Evolutionary conservation across 2,113 vertebrate genomes (phyloP).

Genomic region (Hyla sarda): DNA sequence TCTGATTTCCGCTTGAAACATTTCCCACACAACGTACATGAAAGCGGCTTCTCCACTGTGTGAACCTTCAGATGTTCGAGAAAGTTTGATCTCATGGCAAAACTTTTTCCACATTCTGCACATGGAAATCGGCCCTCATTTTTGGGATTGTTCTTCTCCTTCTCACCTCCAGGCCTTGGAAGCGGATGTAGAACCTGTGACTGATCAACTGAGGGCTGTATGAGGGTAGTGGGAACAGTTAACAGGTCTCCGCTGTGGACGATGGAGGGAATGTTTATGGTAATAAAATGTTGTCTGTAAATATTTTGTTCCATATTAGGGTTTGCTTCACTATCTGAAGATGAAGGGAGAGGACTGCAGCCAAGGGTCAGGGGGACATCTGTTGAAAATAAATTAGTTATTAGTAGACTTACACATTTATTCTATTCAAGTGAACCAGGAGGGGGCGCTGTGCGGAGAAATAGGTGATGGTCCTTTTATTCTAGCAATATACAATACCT

Average conservation of each 20-base stretch:
- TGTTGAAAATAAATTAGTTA: background rate
- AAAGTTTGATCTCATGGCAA: constrained; percentile 6
- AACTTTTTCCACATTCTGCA: background rate
- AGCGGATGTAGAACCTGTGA: background rate
- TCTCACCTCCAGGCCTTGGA: background rate
- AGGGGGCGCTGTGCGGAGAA: too few relatives aligned
- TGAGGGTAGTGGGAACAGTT: background rate
- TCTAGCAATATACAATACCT: too few relatives aligned
- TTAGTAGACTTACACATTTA: too few relatives aligned
- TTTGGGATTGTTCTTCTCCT: background rate
- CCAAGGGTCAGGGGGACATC: background rate
- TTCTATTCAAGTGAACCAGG: too few relatives aligned
- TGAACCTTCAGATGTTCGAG: constrained; percentile 4
- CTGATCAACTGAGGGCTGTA: background rate
- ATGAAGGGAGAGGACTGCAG: background rate
- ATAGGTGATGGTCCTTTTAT: too few relatives aligned
- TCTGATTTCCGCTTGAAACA: background rate
- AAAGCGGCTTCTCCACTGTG: background rate
- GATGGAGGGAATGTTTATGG: background rate
- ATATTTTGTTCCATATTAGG: background rate
- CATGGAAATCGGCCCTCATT: background rate
- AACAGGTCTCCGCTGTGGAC: background rate
- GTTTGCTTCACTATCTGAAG: background rate
- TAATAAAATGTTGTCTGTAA: background rate
- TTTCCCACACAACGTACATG: background rate